Evolutionary conservation across 2,888 invertebrate genomes (phyloP), one percentile per base, ranked within the genome.

Genomic region (Agrotis exclamationis): DNA sequence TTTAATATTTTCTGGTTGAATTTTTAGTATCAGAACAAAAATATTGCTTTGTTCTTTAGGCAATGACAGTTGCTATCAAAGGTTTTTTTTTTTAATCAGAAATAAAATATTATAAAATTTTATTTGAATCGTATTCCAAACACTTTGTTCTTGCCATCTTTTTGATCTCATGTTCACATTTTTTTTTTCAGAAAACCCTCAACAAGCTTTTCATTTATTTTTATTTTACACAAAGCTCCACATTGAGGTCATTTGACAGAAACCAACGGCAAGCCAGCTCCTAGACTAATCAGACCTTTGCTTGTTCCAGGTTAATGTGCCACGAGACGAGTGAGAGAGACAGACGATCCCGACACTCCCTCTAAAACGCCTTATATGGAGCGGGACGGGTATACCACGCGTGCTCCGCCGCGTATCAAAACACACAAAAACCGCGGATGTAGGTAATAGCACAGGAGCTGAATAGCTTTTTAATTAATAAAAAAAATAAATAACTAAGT

Each of bases 281-380:
- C 62, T 80, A 78, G 76, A 83, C 88, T 91, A 90, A 93, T 89
- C 87, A 89, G 78, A 82, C 73, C 73, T 77, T 89, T 80, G 70
- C 80, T 95, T 95, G 95, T 95, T 95, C 16, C 95, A 95, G 95
- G 89, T 93, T 91, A 86, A 90, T 87, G 89, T 87, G 88, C 87
- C 83, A 75, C 85, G 88, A 88, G 85, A 87, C 88, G 91, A 85
- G 89, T 89, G 90, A 93, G 79, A 90, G 91, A 90, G 93, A 92
- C 88, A 81, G 85, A 87, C 88, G 77, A 89, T 86, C 89, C 87
- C 82, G 85, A 87, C 85, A 87, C 89, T 87, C 85, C 88, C 82
- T 82, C 76, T 81, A 90, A 92, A 94, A 90, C 92, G 91, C 92
- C 91, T 95, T 95, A 95, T 95, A 95, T 95, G 95, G 95, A 95